Conservation (phyloP, 1,140 invertebrate genomes). For the Schlechtendalia chinensis region DNA sequence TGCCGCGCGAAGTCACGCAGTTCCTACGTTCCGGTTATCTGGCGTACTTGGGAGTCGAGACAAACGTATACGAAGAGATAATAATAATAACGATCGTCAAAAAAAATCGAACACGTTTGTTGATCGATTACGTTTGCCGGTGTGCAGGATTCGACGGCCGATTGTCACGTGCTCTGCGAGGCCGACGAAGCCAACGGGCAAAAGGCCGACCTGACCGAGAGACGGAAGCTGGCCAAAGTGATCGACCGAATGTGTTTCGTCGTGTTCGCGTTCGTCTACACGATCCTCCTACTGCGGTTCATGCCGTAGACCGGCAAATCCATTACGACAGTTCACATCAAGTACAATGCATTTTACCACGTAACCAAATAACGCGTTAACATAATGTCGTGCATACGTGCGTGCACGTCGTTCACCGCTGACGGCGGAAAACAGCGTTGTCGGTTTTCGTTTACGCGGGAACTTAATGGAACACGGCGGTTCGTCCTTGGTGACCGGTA, state of each 20-base stretch:
- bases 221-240: background rate
- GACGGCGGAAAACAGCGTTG: too few species aligned
- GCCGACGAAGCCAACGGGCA: slow-evolving; percentile 4
- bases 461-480: too few species aligned
- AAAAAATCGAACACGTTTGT: background rate
- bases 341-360: too few species aligned
- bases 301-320: background rate
- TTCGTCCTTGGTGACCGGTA: too few species aligned
- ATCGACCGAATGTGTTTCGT: slow-evolving; percentile 38
- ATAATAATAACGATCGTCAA: background rate
- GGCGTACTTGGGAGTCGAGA: slow-evolving; percentile 15
- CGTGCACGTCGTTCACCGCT: too few species aligned
- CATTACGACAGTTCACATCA: too few species aligned
- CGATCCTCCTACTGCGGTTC: background rate
- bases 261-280: background rate
- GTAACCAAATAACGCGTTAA: too few species aligned
- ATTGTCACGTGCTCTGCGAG: slow-evolving; percentile 20
- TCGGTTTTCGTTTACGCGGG: too few species aligned
- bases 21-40: slow-evolving; percentile 6
- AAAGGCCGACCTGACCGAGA: background rate
- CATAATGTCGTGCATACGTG: too few species aligned
- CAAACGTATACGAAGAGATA: background rate
- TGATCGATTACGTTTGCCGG: background rate
- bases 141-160: background rate
- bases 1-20: background rate